These are phyloP conservation scores for Acanthurus tractus DNA, from an alignment of 2,797 vertebrate genomes.

Conservation along the genomic window DNA sequence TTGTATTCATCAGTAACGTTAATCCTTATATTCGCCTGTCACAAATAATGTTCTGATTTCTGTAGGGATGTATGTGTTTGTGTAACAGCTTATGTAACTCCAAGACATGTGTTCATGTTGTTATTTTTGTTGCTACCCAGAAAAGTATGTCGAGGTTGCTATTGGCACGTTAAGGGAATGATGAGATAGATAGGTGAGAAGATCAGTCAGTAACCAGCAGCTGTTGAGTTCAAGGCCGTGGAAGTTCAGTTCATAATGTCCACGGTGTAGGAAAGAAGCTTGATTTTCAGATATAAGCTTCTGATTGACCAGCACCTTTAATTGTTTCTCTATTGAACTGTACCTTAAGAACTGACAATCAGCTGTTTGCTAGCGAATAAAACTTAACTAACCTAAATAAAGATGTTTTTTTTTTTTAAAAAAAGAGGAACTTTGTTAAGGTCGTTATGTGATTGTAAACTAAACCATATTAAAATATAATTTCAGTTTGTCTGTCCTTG, in stretches of 20 bases:
- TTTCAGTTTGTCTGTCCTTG: not conserved
- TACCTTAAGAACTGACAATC: not conserved
- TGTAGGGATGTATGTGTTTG: constrained; percentile 45
- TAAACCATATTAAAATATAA: not conserved
- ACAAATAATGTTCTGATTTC: constrained; percentile 9
- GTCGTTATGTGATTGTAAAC: not conserved
- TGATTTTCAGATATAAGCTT: not conserved
- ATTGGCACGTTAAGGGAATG: constrained; percentile 27
- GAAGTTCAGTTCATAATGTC: not conserved
- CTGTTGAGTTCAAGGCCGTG: constrained; percentile 33
- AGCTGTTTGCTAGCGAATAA: not conserved
- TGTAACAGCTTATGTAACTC: constrained; percentile 71
- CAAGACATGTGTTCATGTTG: constrained; percentile 71
- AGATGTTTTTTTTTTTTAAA: not conserved
- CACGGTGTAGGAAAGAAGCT: not conserved
- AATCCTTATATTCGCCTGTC: not conserved
- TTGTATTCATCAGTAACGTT: not conserved
- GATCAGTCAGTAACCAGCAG: constrained; percentile 46
- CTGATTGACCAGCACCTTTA: not conserved
- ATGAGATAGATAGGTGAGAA: constrained; percentile 39
- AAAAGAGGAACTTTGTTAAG: not conserved
- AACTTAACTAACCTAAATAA: not conserved
- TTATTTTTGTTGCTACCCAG: constrained; percentile 70
- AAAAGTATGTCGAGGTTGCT: constrained; percentile 29
- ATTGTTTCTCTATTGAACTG: not conserved